These are phyloP conservation scores for Cinclus cinclus DNA, from an alignment of 2,113 vertebrate genomes.

Conservation along the genomic window DNA sequence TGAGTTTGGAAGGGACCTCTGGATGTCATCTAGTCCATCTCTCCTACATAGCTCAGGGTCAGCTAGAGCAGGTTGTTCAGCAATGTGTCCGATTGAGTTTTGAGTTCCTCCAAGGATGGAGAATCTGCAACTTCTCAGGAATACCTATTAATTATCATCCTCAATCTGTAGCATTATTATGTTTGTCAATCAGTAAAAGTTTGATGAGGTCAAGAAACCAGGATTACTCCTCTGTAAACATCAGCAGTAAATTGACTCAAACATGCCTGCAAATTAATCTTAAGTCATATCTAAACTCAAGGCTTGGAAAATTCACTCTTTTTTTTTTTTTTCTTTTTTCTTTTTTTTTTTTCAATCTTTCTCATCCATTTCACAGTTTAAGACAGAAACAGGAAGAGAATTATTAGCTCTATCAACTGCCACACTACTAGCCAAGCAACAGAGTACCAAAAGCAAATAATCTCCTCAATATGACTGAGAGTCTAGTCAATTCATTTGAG, in stretches of 20 bases:
- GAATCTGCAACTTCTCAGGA: not conserved
- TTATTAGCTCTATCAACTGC: not conserved
- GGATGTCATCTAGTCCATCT: not conserved
- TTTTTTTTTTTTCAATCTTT: not conserved
- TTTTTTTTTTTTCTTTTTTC: no score
- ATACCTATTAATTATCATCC: not conserved
- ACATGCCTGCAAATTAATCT: not conserved
- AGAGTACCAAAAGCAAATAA: not conserved
- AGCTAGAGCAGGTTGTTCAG: not conserved
- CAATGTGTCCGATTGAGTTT: not conserved
- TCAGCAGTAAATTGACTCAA: not conserved
- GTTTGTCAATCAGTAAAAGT: not conserved
- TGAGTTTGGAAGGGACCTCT: not conserved
- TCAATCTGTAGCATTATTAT: not conserved
- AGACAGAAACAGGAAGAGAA: not conserved
- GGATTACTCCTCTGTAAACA: not conserved
- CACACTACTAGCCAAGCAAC: not conserved
- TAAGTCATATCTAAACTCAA: not conserved
- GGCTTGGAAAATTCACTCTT: not conserved
- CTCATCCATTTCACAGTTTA: not conserved
- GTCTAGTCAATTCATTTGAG: not conserved
- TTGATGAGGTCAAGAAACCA: not conserved
- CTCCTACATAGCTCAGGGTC: not conserved
- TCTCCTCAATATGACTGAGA: not conserved
- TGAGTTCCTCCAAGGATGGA: not conserved